Evolutionary conservation across 2,113 vertebrate genomes (phyloP), one percentile per base, ranked within the genome.

Genomic region (Oncorhynchus clarkii): DNA sequence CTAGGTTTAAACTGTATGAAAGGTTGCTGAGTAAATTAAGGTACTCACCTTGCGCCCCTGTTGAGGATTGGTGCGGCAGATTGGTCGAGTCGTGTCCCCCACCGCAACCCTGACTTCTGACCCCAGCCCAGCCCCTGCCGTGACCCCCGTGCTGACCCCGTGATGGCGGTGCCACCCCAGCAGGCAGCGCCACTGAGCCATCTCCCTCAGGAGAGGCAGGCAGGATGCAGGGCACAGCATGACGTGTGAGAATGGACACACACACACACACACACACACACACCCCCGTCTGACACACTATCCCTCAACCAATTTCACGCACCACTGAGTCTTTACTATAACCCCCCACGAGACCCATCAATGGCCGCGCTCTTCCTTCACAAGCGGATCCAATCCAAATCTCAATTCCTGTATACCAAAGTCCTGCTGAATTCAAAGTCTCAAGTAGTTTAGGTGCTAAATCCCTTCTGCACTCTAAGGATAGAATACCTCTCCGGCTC

Each of bases 171-270:
- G 88, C 89, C 90, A 91, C 24, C 90, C 86, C 74, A 92, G 89
- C 81, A 93, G 89, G 74, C 91, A 91, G 60, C 91, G 91, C 90
- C 90, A 91, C 83, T 89, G 91, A 74, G 92, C 90, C 73, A 93
- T 77, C 81, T 92, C 92, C 86, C 89, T 85, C 80, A 93, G 89
- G 84, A 93, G 90, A 8, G 92, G 92, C 74, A 93, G 86, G 78
- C 92, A 93, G 77, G 92, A 91, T 18, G 90, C 87, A 1, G 91
- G 89, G 73, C 92, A 93, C 83, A 93, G 75, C 92, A 93, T 93
- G 12, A 13, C 72, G 31, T 1, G 34, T 8, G 9, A 9, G 8
- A 3, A 1, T n/a, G 22, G 20, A 11, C 9, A 16, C 5, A 13
- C 49, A 57, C 49, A 54, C 26, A n/a, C 67, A 60, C 4, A 7